Conservation (phyloP, 2,113 vertebrate species). For the Takifugu flavidus region DNA sequence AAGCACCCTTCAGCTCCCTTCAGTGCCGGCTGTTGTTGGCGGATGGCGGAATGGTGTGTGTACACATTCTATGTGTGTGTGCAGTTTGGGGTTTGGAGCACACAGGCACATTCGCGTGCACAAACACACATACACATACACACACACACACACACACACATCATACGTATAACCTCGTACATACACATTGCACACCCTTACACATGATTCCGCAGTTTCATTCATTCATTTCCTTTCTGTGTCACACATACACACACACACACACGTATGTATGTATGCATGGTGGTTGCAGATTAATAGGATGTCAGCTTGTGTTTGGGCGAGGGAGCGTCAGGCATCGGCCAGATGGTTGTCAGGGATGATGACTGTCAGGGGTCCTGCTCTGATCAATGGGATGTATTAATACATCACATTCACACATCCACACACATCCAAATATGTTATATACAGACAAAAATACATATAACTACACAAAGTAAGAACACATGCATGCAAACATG, state of each 20-base stretch:
- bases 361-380: constrained; percentile 99
- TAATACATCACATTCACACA: constrained; percentile 81
- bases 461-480: not conserved
- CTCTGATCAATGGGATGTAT: constrained; percentile 99
- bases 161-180: constrained; percentile 43
- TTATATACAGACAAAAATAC: not conserved
- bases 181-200: constrained; percentile 33
- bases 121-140: constrained; percentile 12
- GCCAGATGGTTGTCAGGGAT: constrained; percentile 99
- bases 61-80: constrained; percentile 48
- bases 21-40: constrained; percentile 75
- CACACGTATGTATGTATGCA: constrained; percentile 55
- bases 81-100: constrained; percentile 21
- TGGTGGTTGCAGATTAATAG: constrained; percentile 94
- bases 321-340: constrained; percentile 98
- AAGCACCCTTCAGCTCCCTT: constrained; percentile 98
- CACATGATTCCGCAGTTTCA: constrained; percentile 32
- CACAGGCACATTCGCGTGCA: constrained; percentile 6
- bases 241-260: constrained; percentile 2
- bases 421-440: constrained; percentile 13
- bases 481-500: not conserved
- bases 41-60: constrained; percentile 62
- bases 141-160: constrained; percentile 30
- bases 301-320: constrained; percentile 99
- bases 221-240: constrained; percentile 21